Evolutionary conservation across 2,888 invertebrate species (phyloP).

Genomic region (Ctenicera cuprea): DNA sequence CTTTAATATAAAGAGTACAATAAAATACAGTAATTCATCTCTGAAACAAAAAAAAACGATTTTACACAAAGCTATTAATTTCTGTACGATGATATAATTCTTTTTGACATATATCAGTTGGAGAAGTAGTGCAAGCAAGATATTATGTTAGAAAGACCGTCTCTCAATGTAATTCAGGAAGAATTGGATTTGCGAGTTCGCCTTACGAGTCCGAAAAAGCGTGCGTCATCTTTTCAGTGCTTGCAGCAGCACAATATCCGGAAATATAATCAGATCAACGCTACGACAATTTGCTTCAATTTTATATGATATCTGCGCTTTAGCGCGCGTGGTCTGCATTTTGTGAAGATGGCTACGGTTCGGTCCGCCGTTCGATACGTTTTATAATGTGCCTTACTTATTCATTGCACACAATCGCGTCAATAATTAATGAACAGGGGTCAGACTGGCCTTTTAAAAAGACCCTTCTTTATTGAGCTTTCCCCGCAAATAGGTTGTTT

Average conservation of each 20-base stretch:
- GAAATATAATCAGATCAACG: slow-evolving; percentile 69
- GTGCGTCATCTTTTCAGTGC: slow-evolving; percentile 58
- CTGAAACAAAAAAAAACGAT: no score
- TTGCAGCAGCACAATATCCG: slow-evolving; percentile 63
- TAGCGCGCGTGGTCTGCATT: slow-evolving; percentile 69
- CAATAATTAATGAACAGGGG: slow-evolving; percentile 72
- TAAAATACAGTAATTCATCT: no score
- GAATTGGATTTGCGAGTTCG: slow-evolving; percentile 51
- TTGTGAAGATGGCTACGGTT: slow-evolving; percentile 45
- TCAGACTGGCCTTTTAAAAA: slow-evolving; percentile 70
- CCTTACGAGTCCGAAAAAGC: slow-evolving; percentile 51
- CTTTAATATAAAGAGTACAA: no score
- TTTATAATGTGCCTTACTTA: slow-evolving; percentile 72
- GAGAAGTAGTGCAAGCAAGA: not conserved
- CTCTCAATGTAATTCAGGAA: slow-evolving; percentile 43
- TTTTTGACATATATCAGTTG: no score
- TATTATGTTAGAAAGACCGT: slow-evolving; percentile 26
- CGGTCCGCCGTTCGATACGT: slow-evolving; percentile 63
- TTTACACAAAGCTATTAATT: no score
- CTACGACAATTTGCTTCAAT: slow-evolving; percentile 70
- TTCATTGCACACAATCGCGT: slow-evolving; percentile 73
- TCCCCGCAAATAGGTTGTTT: slow-evolving; percentile 72
- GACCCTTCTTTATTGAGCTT: slow-evolving; percentile 72
- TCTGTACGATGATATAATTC: no score
- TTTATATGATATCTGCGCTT: slow-evolving; percentile 70